These are phyloP conservation scores for Vidua chalybeata DNA, from an alignment of 2,113 vertebrate genomes.

Conservation along the genomic window DNA sequence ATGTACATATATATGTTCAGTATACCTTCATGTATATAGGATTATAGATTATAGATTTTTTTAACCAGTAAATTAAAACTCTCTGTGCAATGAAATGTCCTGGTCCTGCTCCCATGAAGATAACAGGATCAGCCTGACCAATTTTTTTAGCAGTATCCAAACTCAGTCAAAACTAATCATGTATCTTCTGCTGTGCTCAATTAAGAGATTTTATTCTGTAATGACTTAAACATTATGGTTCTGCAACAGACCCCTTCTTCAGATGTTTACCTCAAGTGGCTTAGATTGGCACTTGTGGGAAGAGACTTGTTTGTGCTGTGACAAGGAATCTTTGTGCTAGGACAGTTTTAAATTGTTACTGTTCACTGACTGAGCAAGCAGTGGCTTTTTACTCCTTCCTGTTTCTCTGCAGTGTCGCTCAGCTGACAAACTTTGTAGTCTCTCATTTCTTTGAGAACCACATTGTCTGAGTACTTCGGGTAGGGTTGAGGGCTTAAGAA, in stretches of 20 bases:
- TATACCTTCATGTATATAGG: neutral
- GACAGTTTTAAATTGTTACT: neutral
- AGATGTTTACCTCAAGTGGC: neutral
- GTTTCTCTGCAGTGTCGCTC: neutral
- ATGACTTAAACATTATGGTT: neutral
- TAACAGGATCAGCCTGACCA: neutral
- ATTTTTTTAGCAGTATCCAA: neutral
- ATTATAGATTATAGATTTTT: neutral
- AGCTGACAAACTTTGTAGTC: neutral
- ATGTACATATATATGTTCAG: neutral
- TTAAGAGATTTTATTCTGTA: neutral
- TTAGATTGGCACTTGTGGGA: neutral
- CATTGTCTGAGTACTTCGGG: neutral
- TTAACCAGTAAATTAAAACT: neutral
- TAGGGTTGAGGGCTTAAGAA: neutral
- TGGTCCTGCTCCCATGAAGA: neutral
- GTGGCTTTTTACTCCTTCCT: neutral
- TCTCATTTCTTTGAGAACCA: neutral
- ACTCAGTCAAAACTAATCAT: neutral
- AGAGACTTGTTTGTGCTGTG: neutral
- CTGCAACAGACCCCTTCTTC: neutral
- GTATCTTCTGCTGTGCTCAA: neutral
- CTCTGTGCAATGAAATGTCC: neutral
- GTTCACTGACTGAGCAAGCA: neutral
- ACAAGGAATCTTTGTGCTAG: neutral